A percentile compares a stretch with the other conserved stretches of the same genome.
Evolutionary conservation across 1,140 invertebrate species (phyloP).

Genomic region (Dreissena rostriformis): DNA sequence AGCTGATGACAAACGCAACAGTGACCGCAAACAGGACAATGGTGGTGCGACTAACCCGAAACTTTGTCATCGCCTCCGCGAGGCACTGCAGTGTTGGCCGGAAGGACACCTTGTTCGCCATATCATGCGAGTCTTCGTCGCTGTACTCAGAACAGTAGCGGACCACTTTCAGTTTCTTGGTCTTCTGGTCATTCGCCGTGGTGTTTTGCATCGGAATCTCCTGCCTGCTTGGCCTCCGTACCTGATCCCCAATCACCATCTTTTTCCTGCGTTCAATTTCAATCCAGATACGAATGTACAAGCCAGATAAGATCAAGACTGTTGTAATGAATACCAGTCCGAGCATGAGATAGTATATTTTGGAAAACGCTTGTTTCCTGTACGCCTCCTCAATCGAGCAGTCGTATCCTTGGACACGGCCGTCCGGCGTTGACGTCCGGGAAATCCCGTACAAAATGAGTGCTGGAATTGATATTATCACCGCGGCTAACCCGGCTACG

Average conservation of each 20-base stretch:
- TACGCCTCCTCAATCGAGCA: conserved; percentile 67
- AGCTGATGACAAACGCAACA: conserved; percentile 70
- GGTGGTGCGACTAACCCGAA: conserved; percentile 68
- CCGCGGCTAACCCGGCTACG: conserved; percentile 58
- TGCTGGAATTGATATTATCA: conserved; percentile 58
- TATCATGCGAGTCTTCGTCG: conserved; percentile 61
- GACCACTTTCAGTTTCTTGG: conserved; percentile 53
- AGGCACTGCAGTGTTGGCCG: conserved; percentile 51
- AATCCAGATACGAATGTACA: conserved; percentile 70
- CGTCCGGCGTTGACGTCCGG: conserved; percentile 38
- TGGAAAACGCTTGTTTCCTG: conserved; percentile 58
- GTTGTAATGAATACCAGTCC: conserved; percentile 58
- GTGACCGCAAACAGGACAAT: conserved; percentile 72
- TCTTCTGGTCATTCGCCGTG: neutral
- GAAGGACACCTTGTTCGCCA: neutral
- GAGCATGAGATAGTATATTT: conserved; percentile 60
- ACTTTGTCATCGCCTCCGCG: conserved; percentile 51
- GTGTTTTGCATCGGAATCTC: conserved; percentile 23
- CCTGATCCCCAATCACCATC: conserved; percentile 64
- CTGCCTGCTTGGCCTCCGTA: conserved; percentile 21
- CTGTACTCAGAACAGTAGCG: conserved; percentile 61
- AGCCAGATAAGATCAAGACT: conserved; percentile 57
- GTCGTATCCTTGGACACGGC: conserved; percentile 57
- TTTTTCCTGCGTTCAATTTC: conserved; percentile 63
- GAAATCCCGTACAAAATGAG: conserved; percentile 64